Percentiles rank a stretch among this genome's conserved stretches.
These are phyloP conservation scores for Centropyge bicolor DNA, from an alignment of 2,797 vertebrate genomes.

Conservation along the genomic window DNA sequence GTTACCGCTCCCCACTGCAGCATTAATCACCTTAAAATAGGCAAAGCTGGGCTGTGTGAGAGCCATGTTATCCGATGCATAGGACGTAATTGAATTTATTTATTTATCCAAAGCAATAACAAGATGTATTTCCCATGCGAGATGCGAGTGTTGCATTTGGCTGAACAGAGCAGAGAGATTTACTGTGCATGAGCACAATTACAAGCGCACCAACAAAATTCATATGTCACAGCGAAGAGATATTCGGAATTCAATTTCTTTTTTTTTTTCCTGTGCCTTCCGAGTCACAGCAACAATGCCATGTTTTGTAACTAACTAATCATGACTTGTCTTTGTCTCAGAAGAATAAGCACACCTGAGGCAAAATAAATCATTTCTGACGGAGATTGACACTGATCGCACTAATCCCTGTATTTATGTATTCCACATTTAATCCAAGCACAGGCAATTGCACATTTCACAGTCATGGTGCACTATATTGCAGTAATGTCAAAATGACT, in stretches of 20 bases:
- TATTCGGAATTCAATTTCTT: slow-evolving; percentile 39
- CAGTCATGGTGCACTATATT: slow-evolving; percentile 26
- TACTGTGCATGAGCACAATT: slow-evolving; percentile 62
- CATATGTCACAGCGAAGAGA: slow-evolving; percentile 41
- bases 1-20: slow-evolving; percentile 55
- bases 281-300: slow-evolving; percentile 54
- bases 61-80: slow-evolving; percentile 58
- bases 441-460: slow-evolving; percentile 25
- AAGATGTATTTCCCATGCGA: slow-evolving; percentile 73
- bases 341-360: slow-evolving; percentile 64
- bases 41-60: slow-evolving; percentile 38
- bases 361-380: slow-evolving; percentile 64
- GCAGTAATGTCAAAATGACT: slow-evolving; percentile 16
- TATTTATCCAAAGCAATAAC: slow-evolving; percentile 75
- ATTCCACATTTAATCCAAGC: slow-evolving; percentile 59
- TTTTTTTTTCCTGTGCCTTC: slow-evolving; percentile 27
- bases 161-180: slow-evolving; percentile 55
- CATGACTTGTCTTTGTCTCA: slow-evolving; percentile 65
- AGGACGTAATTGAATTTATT: slow-evolving; percentile 75
- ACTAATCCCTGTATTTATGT: slow-evolving; percentile 74
- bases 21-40: slow-evolving; percentile 70
- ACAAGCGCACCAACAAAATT: slow-evolving; percentile 49
- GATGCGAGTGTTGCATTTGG: slow-evolving; percentile 60
- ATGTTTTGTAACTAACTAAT: slow-evolving; percentile 73
- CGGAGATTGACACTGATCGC: slow-evolving; percentile 68